Percentiles rank a stretch among this genome's conserved stretches.
These are phyloP conservation scores for Piscicola geometra DNA, from an alignment of 2,888 invertebrate species.

Conservation along the genomic window DNA sequence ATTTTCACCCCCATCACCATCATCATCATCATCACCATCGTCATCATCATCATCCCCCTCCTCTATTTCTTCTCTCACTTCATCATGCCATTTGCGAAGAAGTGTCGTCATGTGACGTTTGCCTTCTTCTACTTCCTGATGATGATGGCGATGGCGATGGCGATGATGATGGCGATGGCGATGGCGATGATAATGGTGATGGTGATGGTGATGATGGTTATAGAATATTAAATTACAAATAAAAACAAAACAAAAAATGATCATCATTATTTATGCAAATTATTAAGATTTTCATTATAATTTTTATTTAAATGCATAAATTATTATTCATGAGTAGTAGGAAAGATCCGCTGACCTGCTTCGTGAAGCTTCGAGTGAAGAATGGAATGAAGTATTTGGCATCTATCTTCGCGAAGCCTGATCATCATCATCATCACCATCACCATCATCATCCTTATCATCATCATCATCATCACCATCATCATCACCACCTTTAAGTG, in stretches of 20 bases:
- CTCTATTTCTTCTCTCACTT: constrained; percentile 62
- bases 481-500: constrained; percentile 58
- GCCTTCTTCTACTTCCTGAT: constrained; percentile 80
- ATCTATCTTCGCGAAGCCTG: constrained; percentile 76
- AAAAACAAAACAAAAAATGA: neutral
- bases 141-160: too few species aligned
- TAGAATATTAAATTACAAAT: constrained; percentile 7
- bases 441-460: neutral
- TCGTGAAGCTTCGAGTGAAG: constrained; percentile 89
- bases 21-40: constrained; percentile 17
- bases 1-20: constrained; percentile 8
- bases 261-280: too few species aligned
- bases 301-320: too few species aligned
- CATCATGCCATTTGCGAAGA: constrained; percentile 95
- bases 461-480: neutral
- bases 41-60: constrained; percentile 37
- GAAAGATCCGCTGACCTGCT: constrained; percentile 70
- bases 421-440: neutral
- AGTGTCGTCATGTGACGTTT: constrained; percentile 92
- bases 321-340: too few species aligned
- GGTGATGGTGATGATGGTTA: too few species aligned
- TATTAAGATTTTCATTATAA: too few species aligned
- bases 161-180: too few species aligned
- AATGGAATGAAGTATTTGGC: constrained; percentile 90
- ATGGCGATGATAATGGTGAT: too few species aligned